Evolutionary conservation across 2,888 invertebrate species (phyloP), one percentile per base, ranked within the genome.

Genomic region (Eutolmus rufibarbis): DNA sequence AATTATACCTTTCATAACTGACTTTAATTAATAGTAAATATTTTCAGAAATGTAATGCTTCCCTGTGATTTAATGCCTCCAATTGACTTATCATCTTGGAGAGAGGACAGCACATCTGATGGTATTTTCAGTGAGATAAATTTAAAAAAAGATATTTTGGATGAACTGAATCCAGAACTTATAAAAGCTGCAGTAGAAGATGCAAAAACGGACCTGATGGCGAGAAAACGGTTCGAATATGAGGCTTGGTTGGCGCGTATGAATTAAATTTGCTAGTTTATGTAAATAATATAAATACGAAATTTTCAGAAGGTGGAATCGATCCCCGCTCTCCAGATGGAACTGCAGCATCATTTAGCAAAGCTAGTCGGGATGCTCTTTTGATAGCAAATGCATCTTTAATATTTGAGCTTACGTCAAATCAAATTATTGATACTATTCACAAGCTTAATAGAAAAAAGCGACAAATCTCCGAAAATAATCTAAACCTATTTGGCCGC

Each of bases 341-440:
- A 3, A 97, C 96, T 0, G 97, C 97, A 0, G 97, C 97, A 0
- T 97, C 97, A 0, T 97, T 98, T 93, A 97, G 97, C 87, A 97
- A 97, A 91, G 97, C 98, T 34, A 98, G 97, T 92, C 95, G 95
- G 91, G 96, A 96, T 90, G 97, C 98, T 0, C 92, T 98, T 9
- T 94, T 96, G 88, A 92, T 97, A 37, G 97, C 97, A 12, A 98
- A 98, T 90, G 96, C 96, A 0, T 98, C 98, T 0, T 94, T 97
- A 12, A 95, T 97, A 90, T 95, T 96, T 87, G 98, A 98, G 92
- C 95, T 97, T 89, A 96, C 97, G 0, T 97, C 98, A 0, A 96
- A 97, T 90, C 97, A 97, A 93, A 95, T 98, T 37, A 92, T 97
- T 14, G 96, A 96, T 90, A 95, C 95, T 3, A 87, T 93, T 37